Evolutionary conservation across 2,113 vertebrate genomes (phyloP).

Genomic region (Dipodomys stephensi): DNA sequence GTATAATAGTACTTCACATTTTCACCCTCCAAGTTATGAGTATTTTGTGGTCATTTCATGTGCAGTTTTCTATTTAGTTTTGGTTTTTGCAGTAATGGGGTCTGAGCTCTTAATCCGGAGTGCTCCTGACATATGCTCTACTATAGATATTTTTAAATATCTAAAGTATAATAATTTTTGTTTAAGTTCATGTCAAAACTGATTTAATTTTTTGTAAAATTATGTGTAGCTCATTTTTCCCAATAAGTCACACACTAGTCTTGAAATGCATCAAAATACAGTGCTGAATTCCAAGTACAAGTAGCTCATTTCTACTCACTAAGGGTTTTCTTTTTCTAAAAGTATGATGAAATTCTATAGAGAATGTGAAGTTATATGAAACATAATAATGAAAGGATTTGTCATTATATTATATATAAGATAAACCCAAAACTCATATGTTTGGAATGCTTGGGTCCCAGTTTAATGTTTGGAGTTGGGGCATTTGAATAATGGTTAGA

Average conservation of each 20-base stretch:
- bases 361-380: not conserved
- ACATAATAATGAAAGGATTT: not conserved
- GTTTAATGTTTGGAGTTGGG: not conserved
- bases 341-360: not conserved
- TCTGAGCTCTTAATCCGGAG: no score
- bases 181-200: slow-evolving; percentile 36
- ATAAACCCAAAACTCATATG: not conserved
- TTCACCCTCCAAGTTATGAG: not conserved
- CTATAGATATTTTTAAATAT: no score
- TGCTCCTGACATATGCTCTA: no score
- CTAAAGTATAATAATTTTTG: not conserved
- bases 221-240: slow-evolving; percentile 3
- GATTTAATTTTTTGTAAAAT: slow-evolving; percentile 29
- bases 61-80: no score
- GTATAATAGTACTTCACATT: not conserved
- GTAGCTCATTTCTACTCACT: slow-evolving; percentile 13
- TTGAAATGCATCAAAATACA: slow-evolving; percentile 19
- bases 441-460: not conserved
- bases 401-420: not conserved
- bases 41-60: slow-evolving; percentile 6
- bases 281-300: slow-evolving; percentile 21
- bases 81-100: no score
- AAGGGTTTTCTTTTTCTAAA: slow-evolving; percentile 13
- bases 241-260: not conserved
- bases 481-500: not conserved